phyloP scores from a whole-genome alignment of 2,797 vertebrate genomes.

The Pterois miles region DNA sequence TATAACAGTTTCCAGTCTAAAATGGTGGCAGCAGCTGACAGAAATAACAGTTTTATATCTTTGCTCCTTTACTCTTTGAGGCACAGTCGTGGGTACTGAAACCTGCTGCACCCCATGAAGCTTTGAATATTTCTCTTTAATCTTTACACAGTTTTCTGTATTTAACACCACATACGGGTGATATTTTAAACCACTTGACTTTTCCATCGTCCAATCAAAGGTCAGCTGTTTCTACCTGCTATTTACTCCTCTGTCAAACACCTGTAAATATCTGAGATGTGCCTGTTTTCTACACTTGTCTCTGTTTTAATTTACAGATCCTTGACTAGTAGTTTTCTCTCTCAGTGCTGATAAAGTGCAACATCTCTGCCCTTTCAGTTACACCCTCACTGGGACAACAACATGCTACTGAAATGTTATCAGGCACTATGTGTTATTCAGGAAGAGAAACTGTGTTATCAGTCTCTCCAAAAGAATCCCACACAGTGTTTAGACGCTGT shows the following conservation, averaged over 20 bases:
- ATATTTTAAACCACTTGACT: not conserved
- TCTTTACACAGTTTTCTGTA: not conserved
- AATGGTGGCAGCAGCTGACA: no score
- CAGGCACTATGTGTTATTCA: not conserved
- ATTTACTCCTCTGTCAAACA: not conserved
- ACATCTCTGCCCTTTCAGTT: not conserved
- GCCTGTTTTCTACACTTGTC: not conserved
- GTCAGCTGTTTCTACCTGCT: not conserved
- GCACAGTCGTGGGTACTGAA: no score
- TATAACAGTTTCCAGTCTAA: no score
- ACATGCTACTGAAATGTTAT: not conserved
- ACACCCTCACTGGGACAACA: not conserved
- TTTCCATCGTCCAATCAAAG: not conserved
- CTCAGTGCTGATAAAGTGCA: not conserved
- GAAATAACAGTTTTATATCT: no score
- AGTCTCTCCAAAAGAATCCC: constrained; percentile 8
- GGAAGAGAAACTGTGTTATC: not conserved
- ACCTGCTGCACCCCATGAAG: no score
- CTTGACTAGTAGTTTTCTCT: not conserved
- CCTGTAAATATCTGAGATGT: not conserved
- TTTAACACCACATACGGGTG: not conserved
- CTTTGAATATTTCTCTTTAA: not conserved
- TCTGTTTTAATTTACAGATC: not conserved
- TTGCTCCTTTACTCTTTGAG: no score
- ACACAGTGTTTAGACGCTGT: constrained; percentile 13